Evolutionary conservation across 2,797 vertebrate genomes (phyloP).

Genomic region (Cirrhinus mrigala): DNA sequence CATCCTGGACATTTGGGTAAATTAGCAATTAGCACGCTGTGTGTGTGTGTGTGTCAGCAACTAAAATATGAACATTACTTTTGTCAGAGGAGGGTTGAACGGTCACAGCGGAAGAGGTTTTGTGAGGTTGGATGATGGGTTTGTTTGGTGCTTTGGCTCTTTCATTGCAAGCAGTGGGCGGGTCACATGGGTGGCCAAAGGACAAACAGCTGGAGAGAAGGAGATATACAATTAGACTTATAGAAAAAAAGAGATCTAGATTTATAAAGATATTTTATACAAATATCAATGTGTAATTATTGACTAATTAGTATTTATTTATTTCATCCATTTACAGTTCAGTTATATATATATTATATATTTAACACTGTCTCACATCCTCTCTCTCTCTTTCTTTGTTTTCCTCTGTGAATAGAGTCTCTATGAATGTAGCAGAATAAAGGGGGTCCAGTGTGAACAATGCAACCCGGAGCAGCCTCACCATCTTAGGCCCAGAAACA

Average conservation of each 20-base stretch:
- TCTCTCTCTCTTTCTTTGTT: background rate
- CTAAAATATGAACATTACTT: background rate
- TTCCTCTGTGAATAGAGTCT: constrained; percentile 13
- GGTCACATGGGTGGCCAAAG: constrained; percentile 15
- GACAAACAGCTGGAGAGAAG: constrained; percentile 10
- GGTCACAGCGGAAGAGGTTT: background rate
- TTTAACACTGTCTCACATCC: background rate
- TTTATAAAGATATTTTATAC: background rate
- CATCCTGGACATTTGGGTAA: background rate
- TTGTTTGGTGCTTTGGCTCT: constrained; percentile 9
- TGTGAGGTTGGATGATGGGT: background rate
- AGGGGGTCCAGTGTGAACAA: constrained; percentile 41
- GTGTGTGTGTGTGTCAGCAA: background rate
- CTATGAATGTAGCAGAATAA: constrained; percentile 37
- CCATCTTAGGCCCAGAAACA: constrained; percentile 41
- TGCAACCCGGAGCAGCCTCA: constrained; percentile 8
- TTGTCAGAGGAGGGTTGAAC: background rate
- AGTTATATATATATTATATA: background rate
- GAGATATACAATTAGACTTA: background rate
- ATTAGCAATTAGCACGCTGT: background rate
- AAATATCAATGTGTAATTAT: background rate
- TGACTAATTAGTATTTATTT: background rate
- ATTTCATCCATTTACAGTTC: background rate
- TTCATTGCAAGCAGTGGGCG: constrained; percentile 7
- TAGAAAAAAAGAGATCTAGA: background rate